Evolutionary conservation across 2,113 vertebrate genomes (phyloP).

Genomic region (Martes martes): DNA sequence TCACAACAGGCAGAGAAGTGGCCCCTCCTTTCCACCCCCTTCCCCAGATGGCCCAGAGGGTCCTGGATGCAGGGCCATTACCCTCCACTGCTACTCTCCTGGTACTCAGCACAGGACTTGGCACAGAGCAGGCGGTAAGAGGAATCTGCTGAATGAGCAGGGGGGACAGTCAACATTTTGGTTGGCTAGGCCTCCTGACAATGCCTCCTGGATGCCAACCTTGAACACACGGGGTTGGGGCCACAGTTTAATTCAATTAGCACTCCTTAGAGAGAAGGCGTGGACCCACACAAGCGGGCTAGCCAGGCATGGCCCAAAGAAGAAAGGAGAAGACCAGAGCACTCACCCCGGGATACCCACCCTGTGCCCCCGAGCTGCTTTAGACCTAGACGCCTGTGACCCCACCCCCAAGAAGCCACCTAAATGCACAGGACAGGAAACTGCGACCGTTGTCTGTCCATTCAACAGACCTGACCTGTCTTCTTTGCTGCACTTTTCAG

Average conservation of each 20-base stretch:
- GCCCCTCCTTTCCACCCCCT: background rate
- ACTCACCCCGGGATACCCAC: background rate
- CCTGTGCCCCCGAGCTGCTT: accelerated
- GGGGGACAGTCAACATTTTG: background rate
- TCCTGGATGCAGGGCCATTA: accelerated
- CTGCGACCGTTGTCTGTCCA: background rate
- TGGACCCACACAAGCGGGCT: background rate
- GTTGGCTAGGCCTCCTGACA: background rate
- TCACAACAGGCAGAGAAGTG: too few relatives aligned
- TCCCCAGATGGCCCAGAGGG: background rate
- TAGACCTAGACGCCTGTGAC: background rate
- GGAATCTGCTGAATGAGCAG: background rate
- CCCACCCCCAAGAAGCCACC: background rate
- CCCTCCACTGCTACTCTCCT: background rate
- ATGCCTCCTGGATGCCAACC: background rate
- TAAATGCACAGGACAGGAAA: background rate
- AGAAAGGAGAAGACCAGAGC: background rate
- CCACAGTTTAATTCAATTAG: background rate
- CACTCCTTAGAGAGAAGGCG: background rate
- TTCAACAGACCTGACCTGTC: background rate
- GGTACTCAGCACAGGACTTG: background rate
- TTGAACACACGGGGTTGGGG: background rate
- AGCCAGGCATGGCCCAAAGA: background rate
- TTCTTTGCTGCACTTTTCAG: background rate
- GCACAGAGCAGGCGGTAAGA: background rate